Conservation (phyloP, 1,140 invertebrate genomes). For the Berghia stephanieae region DNA sequence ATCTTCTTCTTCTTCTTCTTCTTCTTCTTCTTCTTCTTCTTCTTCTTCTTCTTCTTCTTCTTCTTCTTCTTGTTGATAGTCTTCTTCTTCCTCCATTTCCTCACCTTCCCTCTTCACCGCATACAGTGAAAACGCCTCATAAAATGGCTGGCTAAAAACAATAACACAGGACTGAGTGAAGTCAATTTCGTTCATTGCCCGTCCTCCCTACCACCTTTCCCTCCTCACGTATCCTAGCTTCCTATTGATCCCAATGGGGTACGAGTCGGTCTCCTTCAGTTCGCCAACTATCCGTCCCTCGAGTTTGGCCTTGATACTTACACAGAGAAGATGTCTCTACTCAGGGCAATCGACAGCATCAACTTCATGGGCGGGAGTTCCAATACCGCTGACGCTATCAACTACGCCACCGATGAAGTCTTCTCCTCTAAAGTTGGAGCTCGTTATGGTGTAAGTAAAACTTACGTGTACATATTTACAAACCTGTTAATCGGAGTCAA, state of each 20-base stretch:
- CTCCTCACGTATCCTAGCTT: background rate
- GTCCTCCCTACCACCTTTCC: background rate
- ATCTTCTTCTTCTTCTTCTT: no score
- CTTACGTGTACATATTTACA: background rate
- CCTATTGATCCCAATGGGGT: conserved; percentile 30
- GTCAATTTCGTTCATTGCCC: no score
- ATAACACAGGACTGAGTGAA: no score
- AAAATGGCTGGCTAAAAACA: no score
- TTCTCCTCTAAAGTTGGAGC: conserved; percentile 45
- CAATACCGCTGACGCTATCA: conserved; percentile 52
- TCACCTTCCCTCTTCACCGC: no score
- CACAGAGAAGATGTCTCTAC: conserved; percentile 35
- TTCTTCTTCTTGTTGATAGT: no score
- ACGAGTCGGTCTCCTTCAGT: conserved; percentile 48
- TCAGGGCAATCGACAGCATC: conserved; percentile 35
- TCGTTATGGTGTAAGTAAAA: conserved; percentile 39
- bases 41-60: no score
- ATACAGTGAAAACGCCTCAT: no score
- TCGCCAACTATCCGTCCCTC: conserved; percentile 45
- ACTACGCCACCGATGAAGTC: conserved; percentile 45
- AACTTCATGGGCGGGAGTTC: conserved; percentile 50
- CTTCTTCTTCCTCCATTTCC: no score
- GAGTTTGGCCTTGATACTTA: conserved; percentile 55
- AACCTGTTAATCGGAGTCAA: no score
- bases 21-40: no score